Base-by-base conservation (phyloP, 1,140 invertebrate genomes). In the Eupeodes corollae region DNA sequence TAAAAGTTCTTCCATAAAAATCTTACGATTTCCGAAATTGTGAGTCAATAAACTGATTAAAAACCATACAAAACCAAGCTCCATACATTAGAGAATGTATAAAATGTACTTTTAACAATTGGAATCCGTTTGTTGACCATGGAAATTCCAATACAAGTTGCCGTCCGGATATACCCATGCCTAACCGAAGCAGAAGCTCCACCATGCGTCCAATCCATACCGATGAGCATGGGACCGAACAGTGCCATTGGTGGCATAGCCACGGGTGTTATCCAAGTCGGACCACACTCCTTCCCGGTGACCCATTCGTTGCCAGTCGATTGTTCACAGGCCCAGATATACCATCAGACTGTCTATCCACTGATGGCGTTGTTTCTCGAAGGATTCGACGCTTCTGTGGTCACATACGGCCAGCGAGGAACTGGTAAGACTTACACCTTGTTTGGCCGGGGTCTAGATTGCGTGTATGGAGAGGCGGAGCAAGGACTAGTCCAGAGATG, bases 341-440 rank as follows among this genome's bases (percentile, higher is more conserved):
- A 71, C 47, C 57, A 61, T 38, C 67, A 64, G 38, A 64, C 67
- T 2, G 62, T 75, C 2, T 65, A 66, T 30, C 73, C 73, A 1
- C 67, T 81, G 55, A 72, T 82, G 13, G 76, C 75, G 50, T 75
- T 76, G 51, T 78, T 81, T 48, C 59, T 81, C 32, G 79, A 82
- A 62, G 80, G 82, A 5, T 83, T 80, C 56, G 80, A 83, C 67
- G 78, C 80, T 19, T 82, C 88, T 15, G 75, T 87, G 37, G 75
- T 87, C 26, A 80, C 84, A 12, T 84, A 87, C 64, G 86, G 86
- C 1, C 86, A 89, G 63, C 74, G 77, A 15, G 79, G 78, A 18
- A 81, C 80, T 53, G 86, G 86, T 5, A 89, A 89, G 69, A 85
- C 82, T 2, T 86, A 82, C 56, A 83, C 84, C 2, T 73, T 89